Percentiles rank a stretch among this genome's conserved stretches.
Evolutionary conservation across 2,113 vertebrate species (phyloP).

Genomic region (Notothenia coriiceps): DNA sequence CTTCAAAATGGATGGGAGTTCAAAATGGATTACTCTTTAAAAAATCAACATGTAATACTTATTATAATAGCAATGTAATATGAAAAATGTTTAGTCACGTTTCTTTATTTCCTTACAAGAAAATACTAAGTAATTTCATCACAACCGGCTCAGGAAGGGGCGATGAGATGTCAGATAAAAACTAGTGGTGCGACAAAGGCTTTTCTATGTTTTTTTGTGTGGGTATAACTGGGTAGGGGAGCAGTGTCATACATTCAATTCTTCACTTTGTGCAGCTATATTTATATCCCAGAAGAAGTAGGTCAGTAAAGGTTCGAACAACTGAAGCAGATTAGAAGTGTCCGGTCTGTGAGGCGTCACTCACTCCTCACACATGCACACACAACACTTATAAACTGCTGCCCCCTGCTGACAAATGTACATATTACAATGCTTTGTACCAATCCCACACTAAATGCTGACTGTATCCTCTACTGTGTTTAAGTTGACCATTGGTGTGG

Average conservation of each 20-base stretch:
- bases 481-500: background rate
- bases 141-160: background rate
- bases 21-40: background rate
- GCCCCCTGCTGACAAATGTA: slow-evolving; percentile 59
- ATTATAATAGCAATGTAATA: too few species aligned
- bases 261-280: slow-evolving; percentile 26
- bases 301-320: slow-evolving; percentile 36
- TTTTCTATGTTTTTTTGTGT: background rate
- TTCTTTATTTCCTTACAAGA: background rate
- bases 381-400: slow-evolving; percentile 37
- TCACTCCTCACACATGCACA: background rate
- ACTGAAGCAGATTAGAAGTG: slow-evolving; percentile 57
- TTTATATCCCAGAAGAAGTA: slow-evolving; percentile 52
- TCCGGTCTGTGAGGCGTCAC: background rate
- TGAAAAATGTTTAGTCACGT: background rate
- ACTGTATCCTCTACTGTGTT: background rate
- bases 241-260: background rate
- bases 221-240: background rate
- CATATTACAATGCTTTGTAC: background rate
- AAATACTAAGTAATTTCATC: background rate
- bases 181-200: background rate
- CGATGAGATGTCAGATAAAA: too few species aligned
- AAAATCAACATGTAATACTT: too few species aligned
- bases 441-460: background rate
- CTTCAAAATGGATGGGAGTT: background rate